Evolutionary conservation across 2,113 vertebrate species (phyloP).

Genomic region (Saccopteryx leptura): DNA sequence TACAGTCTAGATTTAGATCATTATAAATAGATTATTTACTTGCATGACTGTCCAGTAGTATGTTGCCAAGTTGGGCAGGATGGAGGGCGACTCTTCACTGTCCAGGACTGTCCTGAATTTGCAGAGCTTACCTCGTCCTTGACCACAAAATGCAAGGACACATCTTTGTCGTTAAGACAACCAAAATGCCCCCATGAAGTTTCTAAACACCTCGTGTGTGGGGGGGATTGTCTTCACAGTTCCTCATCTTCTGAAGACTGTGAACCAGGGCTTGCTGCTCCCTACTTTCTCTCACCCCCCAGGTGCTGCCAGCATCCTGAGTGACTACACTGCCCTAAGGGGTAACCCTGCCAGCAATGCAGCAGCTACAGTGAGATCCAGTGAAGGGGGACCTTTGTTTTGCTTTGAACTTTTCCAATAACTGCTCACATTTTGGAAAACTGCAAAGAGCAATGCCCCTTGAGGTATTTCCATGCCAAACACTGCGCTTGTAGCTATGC

Average conservation of each 20-base stretch:
- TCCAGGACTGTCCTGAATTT: neutral
- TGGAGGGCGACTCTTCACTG: neutral
- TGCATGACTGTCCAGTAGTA: neutral
- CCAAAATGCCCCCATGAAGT: neutral
- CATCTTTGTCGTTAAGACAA: neutral
- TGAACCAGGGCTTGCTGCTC: neutral
- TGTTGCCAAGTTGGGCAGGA: neutral
- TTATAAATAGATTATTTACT: neutral
- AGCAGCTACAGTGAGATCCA: neutral
- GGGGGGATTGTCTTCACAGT: neutral
- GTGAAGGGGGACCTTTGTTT: neutral
- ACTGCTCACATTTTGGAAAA: slow-evolving; percentile 17
- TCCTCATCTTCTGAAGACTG: slow-evolving; percentile 14
- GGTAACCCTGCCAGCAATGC: neutral
- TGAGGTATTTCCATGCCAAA: neutral
- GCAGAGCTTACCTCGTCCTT: neutral
- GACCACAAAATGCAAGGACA: neutral
- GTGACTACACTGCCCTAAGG: neutral
- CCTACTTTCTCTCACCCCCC: too few species aligned
- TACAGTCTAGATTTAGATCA: neutral
- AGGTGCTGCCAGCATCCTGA: neutral
- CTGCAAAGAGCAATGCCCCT: neutral
- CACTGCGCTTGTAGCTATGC: neutral
- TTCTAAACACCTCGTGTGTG: neutral
- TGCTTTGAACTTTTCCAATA: slow-evolving; percentile 19